These are phyloP conservation scores for Natrix natrix DNA, from an alignment of 2,797 vertebrate genomes.

Conservation along the genomic window DNA sequence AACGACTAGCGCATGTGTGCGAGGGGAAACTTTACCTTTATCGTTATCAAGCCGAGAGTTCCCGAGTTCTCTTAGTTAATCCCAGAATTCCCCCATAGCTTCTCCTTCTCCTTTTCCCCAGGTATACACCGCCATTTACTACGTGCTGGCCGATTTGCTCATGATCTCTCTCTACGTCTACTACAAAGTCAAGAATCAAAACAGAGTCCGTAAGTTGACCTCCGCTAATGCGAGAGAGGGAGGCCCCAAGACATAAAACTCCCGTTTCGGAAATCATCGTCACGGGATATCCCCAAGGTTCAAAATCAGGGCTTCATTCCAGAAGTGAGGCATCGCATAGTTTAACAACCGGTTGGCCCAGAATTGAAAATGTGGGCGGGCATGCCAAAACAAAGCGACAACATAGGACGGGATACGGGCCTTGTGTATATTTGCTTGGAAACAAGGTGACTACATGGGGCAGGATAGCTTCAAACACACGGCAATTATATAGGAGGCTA, in stretches of 20 bases:
- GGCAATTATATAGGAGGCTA: too few species aligned
- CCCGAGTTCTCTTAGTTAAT: not conserved
- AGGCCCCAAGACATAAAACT: not conserved
- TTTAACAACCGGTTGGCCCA: too few species aligned
- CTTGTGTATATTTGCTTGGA: too few species aligned
- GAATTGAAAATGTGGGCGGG: too few species aligned
- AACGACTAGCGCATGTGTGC: too few species aligned
- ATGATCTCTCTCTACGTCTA: conserved; percentile 86
- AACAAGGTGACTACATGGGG: too few species aligned
- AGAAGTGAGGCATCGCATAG: too few species aligned
- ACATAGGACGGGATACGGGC: too few species aligned
- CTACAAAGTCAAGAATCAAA: conserved; percentile 76
- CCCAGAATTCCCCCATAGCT: not conserved
- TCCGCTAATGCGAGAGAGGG: not conserved
- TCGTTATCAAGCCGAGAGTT: not conserved
- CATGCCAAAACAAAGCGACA: too few species aligned
- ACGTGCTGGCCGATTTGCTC: conserved; percentile 84
- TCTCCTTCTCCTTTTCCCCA: conserved; percentile 41
- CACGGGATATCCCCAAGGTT: too few species aligned
- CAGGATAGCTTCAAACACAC: too few species aligned
- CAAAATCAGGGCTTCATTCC: not conserved
- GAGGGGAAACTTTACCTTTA: too few species aligned
- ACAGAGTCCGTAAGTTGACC: conserved; percentile 43
- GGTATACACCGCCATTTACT: conserved; percentile 93
- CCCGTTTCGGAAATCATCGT: not conserved